phyloP scores from a whole-genome alignment of 2,113 vertebrate species.

The Aegypius monachus region DNA sequence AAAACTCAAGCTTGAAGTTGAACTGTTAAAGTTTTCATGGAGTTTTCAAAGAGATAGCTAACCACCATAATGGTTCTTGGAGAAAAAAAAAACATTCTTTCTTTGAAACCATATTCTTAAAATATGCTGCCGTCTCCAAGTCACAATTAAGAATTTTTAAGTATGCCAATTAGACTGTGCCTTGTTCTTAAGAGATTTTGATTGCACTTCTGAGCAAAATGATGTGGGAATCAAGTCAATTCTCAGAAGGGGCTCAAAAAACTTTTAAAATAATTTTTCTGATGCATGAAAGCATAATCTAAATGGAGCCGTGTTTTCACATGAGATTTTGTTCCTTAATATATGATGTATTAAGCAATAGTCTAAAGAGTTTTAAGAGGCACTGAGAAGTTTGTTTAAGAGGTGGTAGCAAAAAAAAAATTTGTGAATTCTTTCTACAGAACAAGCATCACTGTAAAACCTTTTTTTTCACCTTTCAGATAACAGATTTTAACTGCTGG shows the following conservation, averaged over 20 bases:
- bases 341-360: not conserved
- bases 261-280: conserved; percentile 20
- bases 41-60: not conserved
- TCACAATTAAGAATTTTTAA: conserved; percentile 9
- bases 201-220: conserved; percentile 5
- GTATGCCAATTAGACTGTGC: not conserved
- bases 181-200: conserved; percentile 8
- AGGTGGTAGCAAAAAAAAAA: not conserved
- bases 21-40: not conserved
- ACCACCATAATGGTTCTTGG: not conserved
- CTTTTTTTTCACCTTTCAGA: not conserved
- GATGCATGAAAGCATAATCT: not conserved
- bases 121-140: not conserved
- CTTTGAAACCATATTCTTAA: not conserved
- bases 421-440: not conserved
- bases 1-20: not conserved
- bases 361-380: not conserved
- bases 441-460: not conserved
- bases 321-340: not conserved
- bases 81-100: not conserved
- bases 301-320: not conserved
- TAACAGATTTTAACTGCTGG: not conserved
- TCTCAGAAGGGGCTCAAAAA: not conserved
- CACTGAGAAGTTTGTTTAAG: not conserved
- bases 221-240: not conserved